These are phyloP conservation scores for Aphelenchoides besseyi DNA, from an alignment of 1,140 invertebrate species.

Conservation along the genomic window DNA sequence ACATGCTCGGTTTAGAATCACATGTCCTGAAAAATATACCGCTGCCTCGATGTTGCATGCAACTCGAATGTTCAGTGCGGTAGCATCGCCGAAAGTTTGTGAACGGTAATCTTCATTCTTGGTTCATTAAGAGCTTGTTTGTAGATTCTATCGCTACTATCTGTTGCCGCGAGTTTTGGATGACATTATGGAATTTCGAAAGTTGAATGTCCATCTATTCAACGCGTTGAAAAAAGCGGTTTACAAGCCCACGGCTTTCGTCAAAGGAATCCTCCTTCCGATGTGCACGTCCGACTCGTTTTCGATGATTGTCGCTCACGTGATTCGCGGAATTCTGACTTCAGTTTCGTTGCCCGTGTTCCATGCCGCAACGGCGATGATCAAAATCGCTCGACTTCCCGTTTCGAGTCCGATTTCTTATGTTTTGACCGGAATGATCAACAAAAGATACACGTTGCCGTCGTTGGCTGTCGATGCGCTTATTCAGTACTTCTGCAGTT, in stretches of 20 bases:
- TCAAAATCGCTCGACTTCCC: conserved; percentile 67
- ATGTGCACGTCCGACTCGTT: conserved; percentile 86
- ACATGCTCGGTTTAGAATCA: conserved; percentile 55
- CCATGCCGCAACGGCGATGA: conserved; percentile 89
- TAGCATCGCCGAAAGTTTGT: conserved; percentile 90
- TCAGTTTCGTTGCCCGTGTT: conserved; percentile 89
- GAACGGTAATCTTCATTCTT: conserved; percentile 69
- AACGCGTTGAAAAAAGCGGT: conserved; percentile 86
- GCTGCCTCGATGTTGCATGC: conserved; percentile 94
- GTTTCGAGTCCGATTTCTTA: background rate
- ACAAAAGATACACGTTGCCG: conserved; percentile 96
- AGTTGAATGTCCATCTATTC: conserved; percentile 93
- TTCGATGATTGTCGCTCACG: conserved; percentile 87
- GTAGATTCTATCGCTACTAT: conserved; percentile 72
- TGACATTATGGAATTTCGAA: conserved; percentile 89
- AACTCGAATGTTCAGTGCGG: conserved; percentile 89
- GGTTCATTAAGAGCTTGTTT: conserved; percentile 34
- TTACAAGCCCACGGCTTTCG: conserved; percentile 96
- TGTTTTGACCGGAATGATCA: conserved; percentile 70
- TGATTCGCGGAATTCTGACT: conserved; percentile 83
- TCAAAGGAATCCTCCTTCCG: conserved; percentile 91
- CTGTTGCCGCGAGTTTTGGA: conserved; percentile 82
- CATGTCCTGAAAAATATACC: conserved; percentile 69
- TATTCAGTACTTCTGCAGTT: conserved; percentile 90
- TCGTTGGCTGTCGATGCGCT: conserved; percentile 89